Evolutionary conservation across 1,140 invertebrate species (phyloP), one percentile per base, ranked within the genome.

Genomic region (Cotesia vestalis): DNA sequence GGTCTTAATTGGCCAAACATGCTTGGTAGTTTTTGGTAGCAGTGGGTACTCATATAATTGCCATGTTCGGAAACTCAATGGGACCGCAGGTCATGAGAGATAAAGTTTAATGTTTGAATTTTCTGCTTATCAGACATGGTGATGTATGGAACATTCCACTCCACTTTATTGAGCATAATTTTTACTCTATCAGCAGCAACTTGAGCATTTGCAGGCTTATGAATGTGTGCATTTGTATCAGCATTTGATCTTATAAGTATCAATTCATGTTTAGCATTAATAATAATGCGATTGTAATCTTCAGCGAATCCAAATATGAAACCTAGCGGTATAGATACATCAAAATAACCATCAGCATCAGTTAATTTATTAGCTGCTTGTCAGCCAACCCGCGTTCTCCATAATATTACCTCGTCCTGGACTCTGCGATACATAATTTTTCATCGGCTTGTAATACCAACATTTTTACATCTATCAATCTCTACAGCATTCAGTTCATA

Each of bases 11-110:
- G 77, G 66, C 81, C 82, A 84, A 5, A 72, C 66, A 73, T 78
- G 77, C 46, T 78, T 72, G 4, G 53, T 71, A 1, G 74, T 76
- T 64, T 51, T 27, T 27, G 82, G 78, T 59, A 83, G 66, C 8
- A 73, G 14, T 11, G 80, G 79, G 77, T 80, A 81, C 68, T 81
- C 78, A 81, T 75, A 27, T 27, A 27, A 27, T 27, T 27, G 27
- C 27, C 27, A 27, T 27, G 27, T 27, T 27, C 3, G 27, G 70
- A 81, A 84, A n/a, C 74, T 60, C n/a, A 82, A 76, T 40, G 59
- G 35, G 40, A 82, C 73, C 11, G 69, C 38, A 72, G 67, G 57
- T 78, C 73, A 71, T 69, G 77, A 60, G 75, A 59, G 59, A 77
- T 67, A 38, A 57, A 67, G 46, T 73, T 68, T 9, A 68, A 46